Percentiles rank a stretch among this genome's conserved stretches.
Conservation (phyloP, 1,140 invertebrate species). For the Yoshiicerus persimilis region DNA sequence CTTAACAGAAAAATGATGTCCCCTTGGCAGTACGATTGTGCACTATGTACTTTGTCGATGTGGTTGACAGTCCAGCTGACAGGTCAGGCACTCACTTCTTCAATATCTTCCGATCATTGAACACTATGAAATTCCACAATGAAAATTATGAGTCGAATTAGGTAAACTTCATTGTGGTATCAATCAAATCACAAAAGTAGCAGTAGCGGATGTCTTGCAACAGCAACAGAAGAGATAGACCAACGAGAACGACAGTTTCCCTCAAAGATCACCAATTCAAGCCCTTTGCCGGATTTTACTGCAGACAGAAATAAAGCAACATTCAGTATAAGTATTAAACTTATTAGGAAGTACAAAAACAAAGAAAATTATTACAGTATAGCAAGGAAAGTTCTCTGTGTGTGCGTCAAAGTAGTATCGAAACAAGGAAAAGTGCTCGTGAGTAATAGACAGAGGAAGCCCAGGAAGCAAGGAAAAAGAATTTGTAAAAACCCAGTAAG, state of each 20-base stretch:
- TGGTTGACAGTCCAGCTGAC: conserved; percentile 1
- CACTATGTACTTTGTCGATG: neutral
- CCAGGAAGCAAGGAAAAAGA: neutral
- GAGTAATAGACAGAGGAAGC: neutral
- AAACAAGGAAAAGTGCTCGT: neutral
- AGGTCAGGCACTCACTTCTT: conserved; percentile 34
- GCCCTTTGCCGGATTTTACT: conserved; percentile 32
- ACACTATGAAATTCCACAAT: conserved; percentile 37
- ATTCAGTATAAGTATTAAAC: neutral
- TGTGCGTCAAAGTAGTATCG: too few relatives aligned
- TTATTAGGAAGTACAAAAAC: neutral
- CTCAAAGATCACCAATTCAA: conserved; percentile 35
- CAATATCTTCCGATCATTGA: conserved; percentile 12
- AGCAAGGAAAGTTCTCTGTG: too few relatives aligned
- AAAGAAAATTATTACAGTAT: neutral
- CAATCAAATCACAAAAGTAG: conserved; percentile 8
- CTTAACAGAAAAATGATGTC: neutral
- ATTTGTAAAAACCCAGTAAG: neutral
- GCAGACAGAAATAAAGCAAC: conserved; percentile 24
- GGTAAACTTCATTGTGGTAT: conserved; percentile 1
- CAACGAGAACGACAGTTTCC: conserved; percentile 24
- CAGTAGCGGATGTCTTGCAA: conserved; percentile 15
- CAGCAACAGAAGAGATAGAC: conserved; percentile 19
- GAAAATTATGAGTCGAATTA: conserved; percentile 31
- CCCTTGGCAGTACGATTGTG: neutral